Evolutionary conservation across 2,888 invertebrate species (phyloP), one percentile per base, ranked within the genome.

Genomic region (Xiphydria camelus): DNA sequence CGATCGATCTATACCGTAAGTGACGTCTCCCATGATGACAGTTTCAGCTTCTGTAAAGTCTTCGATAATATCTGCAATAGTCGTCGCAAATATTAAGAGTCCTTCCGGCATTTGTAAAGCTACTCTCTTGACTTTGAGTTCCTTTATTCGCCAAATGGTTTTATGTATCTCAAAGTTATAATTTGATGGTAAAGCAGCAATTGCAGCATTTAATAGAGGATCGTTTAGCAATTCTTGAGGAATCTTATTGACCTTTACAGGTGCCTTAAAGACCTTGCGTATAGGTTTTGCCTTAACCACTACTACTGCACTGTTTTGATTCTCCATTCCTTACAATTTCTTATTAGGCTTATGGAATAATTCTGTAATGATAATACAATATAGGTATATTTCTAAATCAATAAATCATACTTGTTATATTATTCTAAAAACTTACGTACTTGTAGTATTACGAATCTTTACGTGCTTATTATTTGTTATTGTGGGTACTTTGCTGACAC

Each of bases 131-230:
- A 92, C 87, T 57, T 84, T 83, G n/a, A 85, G 77, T 67, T 91
- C 88, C 57, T 86, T 81, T 64, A 97, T 93, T 69, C 94, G 86
- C 98, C 98, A 98, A 74, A 99, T 88, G 0, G 97, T 97, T 76
- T 99, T 99, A 48, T 91, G 91, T 56, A 99, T 85, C 83, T 99
- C 99, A 76, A 99, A 99, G 74, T 95, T 97, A 70, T 99, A 99
- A 78, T 99, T 99, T 21, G 83, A 76, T 2, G 99, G 99, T 39
- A 99, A 79, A 25, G 81, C 79, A 63, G 84, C 81, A 47, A 89
- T 85, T 1, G 89, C 89, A 66, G 82, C 79, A 65, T 88, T 86
- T 18, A 94, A 72, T 53, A 85, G 67, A 10, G 85, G 82, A 77
- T 94, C 85, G 60, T 91, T 84, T 15, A 89, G 73, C 36, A 94